phyloP scores from a whole-genome alignment of 2,888 invertebrate genomes.

The Torymus texanus region DNA sequence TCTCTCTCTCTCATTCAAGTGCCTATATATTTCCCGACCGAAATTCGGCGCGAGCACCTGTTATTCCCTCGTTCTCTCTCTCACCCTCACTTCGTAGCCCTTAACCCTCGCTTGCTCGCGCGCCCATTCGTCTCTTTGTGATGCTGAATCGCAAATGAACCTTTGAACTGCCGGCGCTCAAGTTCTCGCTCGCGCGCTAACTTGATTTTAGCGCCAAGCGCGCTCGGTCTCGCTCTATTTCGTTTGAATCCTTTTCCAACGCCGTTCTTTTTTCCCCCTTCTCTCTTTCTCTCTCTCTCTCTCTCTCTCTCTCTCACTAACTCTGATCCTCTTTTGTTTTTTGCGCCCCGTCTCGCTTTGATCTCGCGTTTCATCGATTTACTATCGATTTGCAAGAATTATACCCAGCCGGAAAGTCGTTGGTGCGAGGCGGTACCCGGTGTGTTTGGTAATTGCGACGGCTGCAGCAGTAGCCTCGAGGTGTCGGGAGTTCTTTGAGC shows the following conservation, averaged over 20 bases:
- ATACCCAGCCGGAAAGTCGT: neutral
- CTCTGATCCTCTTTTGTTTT: conserved; percentile 14
- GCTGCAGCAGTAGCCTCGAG: no score
- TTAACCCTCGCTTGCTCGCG: conserved; percentile 37
- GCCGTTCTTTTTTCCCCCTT: conserved; percentile 29
- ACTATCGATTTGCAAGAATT: conserved; percentile 53
- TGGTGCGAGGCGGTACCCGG: no score
- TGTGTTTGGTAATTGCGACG: no score
- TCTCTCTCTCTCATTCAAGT: neutral
- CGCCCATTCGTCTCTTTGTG: conserved; percentile 42
- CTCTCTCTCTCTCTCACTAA: neutral
- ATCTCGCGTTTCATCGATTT: conserved; percentile 46
- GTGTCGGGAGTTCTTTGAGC: no score
- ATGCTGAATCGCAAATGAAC: conserved; percentile 53
- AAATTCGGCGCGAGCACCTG: conserved; percentile 49
- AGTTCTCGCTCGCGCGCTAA: conserved; percentile 17
- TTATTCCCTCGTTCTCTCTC: conserved; percentile 17
- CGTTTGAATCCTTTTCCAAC: conserved; percentile 40
- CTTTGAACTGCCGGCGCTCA: conserved; percentile 46
- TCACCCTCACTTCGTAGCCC: conserved; percentile 44
- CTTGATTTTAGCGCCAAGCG: conserved; percentile 29
- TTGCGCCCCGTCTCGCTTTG: conserved; percentile 24
- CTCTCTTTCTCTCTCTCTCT: neutral
- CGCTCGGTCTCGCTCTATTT: conserved; percentile 20
- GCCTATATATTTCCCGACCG: conserved; percentile 20